These are phyloP conservation scores for Hermatobates lingyangjiaoensis DNA, from an alignment of 1,140 invertebrate genomes.

Conservation along the genomic window DNA sequence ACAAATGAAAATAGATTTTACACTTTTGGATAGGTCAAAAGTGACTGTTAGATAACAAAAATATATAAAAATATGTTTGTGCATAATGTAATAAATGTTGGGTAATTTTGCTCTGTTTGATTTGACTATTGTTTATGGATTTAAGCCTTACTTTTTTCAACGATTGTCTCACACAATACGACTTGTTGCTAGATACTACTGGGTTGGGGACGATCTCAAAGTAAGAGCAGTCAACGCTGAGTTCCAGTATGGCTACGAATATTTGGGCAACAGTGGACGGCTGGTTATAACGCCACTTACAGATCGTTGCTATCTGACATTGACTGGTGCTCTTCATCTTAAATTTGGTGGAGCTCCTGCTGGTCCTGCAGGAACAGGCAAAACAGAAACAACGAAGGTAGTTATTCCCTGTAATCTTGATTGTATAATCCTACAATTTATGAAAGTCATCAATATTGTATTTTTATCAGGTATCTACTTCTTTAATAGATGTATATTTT, in stretches of 20 bases:
- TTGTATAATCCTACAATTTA: no score
- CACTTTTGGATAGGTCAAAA: no score
- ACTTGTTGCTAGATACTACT: constrained; percentile 14
- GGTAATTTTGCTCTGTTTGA: neutral
- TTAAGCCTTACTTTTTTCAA: neutral
- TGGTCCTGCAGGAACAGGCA: constrained; percentile 51
- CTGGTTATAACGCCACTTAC: constrained; percentile 68
- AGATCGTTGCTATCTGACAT: constrained; percentile 45
- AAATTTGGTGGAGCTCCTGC: constrained; percentile 53
- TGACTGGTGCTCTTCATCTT: constrained; percentile 45
- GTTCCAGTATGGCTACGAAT: constrained; percentile 44
- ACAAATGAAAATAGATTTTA: no score
- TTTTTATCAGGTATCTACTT: no score
- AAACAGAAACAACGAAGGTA: constrained; percentile 50
- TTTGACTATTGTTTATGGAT: neutral
- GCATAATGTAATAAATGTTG: no score
- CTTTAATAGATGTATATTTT: no score
- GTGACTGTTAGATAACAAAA: no score
- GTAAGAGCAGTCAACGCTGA: constrained; percentile 37
- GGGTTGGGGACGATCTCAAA: constrained; percentile 8
- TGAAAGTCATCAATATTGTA: no score
- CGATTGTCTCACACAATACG: neutral
- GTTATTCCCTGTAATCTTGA: no score
- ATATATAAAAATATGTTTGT: no score
- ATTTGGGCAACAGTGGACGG: constrained; percentile 42